Evolutionary conservation across 2,888 invertebrate genomes (phyloP), one percentile per base, ranked within the genome.

Genomic region (Microchrysa polita): DNA sequence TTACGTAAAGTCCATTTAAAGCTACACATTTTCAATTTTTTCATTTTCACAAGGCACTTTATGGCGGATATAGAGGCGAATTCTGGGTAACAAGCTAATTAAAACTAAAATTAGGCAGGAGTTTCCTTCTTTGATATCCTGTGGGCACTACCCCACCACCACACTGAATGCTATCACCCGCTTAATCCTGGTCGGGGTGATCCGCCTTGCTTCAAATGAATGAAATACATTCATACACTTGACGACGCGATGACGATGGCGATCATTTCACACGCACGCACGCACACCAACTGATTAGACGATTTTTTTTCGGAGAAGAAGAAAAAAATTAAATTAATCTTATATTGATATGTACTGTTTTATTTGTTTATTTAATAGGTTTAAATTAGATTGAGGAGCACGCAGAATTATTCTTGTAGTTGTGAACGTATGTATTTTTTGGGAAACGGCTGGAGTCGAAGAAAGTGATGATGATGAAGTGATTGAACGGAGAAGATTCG

Each of bases 21-120:
- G 42, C 57, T 63, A 71, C 67, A 61, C 27, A 57, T 69, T 69
- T 74, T 55, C 14, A 69, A 34, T 53, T 53, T 67, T 69, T 69
- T 69, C 69, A 69, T 69, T 55, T 52, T 34, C 34, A 18, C 9
- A 22, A 22, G 23, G 22, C 67, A 27, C 27, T 34, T 34, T 34
- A 34, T 7, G 27, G 4, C 7, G 27, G 27, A 34, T 34, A 7
- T 7, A 5, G 22, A 20, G 5, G 59, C 12, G 18, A 69, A 57
- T 20, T 57, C 40, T 40, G 42, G 9, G 20, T 40, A 16, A 23
- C 67, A n/a, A n/a, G n/a, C n/a, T n/a, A n/a, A n/a, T n/a, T 23
- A 52, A 27, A 27, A 34, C 27, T 34, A 34, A 34, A 34, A 34
- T 34, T 34, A 34, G 7, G 27, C 4, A 34, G 27, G 7, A 34